Base-by-base conservation (phyloP, 1,140 invertebrate genomes). In the Atopsyche davidsoni region DNA sequence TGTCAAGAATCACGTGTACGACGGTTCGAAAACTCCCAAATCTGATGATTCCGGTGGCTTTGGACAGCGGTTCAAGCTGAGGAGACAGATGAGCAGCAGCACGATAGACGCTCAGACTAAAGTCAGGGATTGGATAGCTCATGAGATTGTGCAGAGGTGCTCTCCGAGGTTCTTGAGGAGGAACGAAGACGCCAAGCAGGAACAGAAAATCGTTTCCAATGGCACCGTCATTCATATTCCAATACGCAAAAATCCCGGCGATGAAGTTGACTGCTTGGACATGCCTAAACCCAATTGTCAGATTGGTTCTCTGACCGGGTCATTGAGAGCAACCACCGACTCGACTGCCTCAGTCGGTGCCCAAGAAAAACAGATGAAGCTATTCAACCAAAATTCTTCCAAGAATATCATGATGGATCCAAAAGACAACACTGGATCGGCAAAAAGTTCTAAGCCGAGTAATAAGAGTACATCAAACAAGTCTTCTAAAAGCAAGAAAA, bases 61-160 rank as follows among this genome's bases (percentile, higher is more conserved):
- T 55, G 72, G 78, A 23, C 68, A 79, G 56, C 68, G 76, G 32
- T 82, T 80, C 55, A 81, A 82, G 65, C 67, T 85, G 7, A 79
- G 81, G 11, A 66, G 85, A 25, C 81, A 86, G 60, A 77, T 85
- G 57, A 88, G 86, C 1, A 80, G 76, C 9, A 89, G 86, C 38
- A 89, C 87, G 0, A 81, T 91, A 51, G 87, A 89, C 62, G 84
- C 87, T 0, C 84, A 89, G 59, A 84, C 86, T 9, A 89, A 89
- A 73, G 87, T 91, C 2, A 77, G 81, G 46, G 85, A 89, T 46
- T 91, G 87, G 87, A 91, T 91, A 55, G 79, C 85, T 2, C 76
- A 85, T 54, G 83, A 85, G 69, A 80, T 85, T 36, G 77, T 82
- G 52, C 78, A 83, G 59, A 77, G 80, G 64, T 84, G 79, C 60